A percentile compares a stretch with the other conserved stretches of the same genome.
Evolutionary conservation across 1,140 invertebrate species (phyloP).

Genomic region (Lucilia sericata): DNA sequence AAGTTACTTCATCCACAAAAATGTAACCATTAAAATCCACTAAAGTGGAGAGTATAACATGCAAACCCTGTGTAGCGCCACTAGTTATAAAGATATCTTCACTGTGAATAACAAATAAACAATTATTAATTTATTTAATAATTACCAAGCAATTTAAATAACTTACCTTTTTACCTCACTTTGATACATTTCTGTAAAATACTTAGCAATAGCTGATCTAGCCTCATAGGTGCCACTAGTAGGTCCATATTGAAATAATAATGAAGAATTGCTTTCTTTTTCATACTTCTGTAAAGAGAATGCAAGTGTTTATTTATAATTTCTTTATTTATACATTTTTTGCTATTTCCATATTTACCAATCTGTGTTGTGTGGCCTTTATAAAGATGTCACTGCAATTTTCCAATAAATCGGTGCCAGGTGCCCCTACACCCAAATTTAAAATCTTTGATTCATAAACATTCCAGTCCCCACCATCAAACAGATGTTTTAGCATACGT

Average conservation of each 20-base stretch:
- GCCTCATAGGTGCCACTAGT: constrained; percentile 70
- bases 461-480: constrained; percentile 69
- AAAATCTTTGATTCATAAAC: constrained; percentile 69
- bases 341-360: constrained; percentile 62
- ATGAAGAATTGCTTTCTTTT: constrained; percentile 67
- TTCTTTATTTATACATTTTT: neutral
- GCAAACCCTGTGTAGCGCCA: constrained; percentile 75
- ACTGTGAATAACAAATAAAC: constrained; percentile 62
- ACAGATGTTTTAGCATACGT: constrained; percentile 68
- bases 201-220: constrained; percentile 70
- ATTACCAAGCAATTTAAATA: neutral
- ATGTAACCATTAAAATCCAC: constrained; percentile 72
- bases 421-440: constrained; percentile 72
- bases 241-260: constrained; percentile 73
- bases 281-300: constrained; percentile 66
- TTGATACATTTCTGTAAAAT: constrained; percentile 69
- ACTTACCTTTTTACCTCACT: constrained; percentile 67
- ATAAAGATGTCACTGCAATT: constrained; percentile 69
- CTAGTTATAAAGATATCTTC: constrained; percentile 74
- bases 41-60: constrained; percentile 72
- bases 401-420: constrained; percentile 70
- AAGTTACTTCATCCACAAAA: constrained; percentile 78
- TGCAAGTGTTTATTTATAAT: no score
- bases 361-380: constrained; percentile 68
- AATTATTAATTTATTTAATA: neutral